Percentiles rank a stretch among this genome's conserved stretches.
phyloP scores from a whole-genome alignment of 2,113 vertebrate species.

The Triplophysa siluroides region DNA sequence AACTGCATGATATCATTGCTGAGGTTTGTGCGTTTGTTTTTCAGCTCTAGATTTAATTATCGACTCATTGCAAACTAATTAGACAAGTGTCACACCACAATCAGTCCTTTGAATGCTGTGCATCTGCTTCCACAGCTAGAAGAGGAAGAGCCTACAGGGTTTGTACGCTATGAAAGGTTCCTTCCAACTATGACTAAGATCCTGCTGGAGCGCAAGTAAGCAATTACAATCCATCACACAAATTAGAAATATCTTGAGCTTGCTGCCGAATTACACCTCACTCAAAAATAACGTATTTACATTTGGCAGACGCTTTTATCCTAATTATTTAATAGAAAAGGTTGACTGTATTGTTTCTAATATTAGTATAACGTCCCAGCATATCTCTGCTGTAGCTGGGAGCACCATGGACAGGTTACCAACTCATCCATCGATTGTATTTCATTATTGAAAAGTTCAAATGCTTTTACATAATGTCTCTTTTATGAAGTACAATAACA shows the following conservation, averaged over 20 bases:
- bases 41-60: neutral
- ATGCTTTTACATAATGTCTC: no score
- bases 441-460: no score
- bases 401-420: no score
- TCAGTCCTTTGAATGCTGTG: neutral
- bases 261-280: neutral
- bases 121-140: slow-evolving; percentile 77
- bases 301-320: no score
- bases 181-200: slow-evolving; percentile 86
- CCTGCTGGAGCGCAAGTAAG: slow-evolving; percentile 81
- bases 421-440: no score
- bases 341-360: no score
- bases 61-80: neutral
- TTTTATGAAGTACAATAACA: neutral
- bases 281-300: no score
- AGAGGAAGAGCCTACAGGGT: slow-evolving; percentile 84
- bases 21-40: slow-evolving; percentile 45
- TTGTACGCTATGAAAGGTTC: slow-evolving; percentile 84
- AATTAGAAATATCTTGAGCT: neutral
- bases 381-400: no score
- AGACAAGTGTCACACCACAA: neutral
- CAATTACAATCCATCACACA: neutral
- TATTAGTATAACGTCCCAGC: no score
- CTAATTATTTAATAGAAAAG: no score
- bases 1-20: slow-evolving; percentile 81